Base-by-base conservation (phyloP, 2,113 vertebrate species). In the Nerophis lumbriciformis region DNA sequence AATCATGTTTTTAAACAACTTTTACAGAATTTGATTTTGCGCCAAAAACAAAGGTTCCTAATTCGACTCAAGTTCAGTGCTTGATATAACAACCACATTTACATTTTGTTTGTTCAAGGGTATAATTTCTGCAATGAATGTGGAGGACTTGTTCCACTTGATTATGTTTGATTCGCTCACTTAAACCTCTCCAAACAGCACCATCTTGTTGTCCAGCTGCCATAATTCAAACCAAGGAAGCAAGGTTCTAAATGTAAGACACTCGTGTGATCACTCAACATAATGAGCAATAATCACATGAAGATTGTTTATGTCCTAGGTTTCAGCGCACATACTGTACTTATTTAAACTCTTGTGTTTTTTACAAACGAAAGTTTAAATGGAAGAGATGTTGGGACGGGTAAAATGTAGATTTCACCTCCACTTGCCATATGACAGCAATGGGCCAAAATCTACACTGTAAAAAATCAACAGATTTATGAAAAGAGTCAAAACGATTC, bases 31-130 rank as follows among this genome's bases (percentile, higher is more conserved):
- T 58, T 59, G 44, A 15, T 65, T 56, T 52, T 48, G 35, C n/a
- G 53, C 8, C 51, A 65, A 58, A 39, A 42, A 45, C 6, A 59
- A 11, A 51, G 47, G 61, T 10, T 50, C 38, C 53, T 36, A 9
- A 63, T 65, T 65, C 36, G 47, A 35, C 3, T 48, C 19, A 37
- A 28, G n/a, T 13, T 69, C 14, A n/a, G 16, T 21, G 10, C 37
- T n/a, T 61, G 64, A 67, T 71, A 61, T 66, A n/a, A 56, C 6
- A 54, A 72, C 48, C 28, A 37, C 63, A 59, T 59, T 37, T 53
- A 48, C 37, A 59, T 54, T 44, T 8, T 36, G 61, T 59, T 64
- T 64, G 57, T 36, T 44, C 38, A 63, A 63, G 60, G 48, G 53
- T 69, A 21, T 56, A 63, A 69, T 69, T 63, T 57, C 28, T 16